Base-by-base conservation (phyloP, 2,888 invertebrate species). In the Steinernema scapterisci region DNA sequence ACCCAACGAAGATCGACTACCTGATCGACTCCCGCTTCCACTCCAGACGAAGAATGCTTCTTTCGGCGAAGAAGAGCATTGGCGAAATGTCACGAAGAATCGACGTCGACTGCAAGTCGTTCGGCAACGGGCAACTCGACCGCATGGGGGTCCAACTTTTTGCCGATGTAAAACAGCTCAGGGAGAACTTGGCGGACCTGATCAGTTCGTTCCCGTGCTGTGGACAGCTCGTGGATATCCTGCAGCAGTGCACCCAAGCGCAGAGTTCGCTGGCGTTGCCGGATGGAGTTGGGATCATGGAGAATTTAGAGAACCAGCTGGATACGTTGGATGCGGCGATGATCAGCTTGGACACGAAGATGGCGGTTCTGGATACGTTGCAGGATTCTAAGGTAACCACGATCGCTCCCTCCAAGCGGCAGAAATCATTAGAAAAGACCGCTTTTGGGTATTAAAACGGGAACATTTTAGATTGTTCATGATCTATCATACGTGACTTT, bases 321-420 rank as follows among this genome's bases (percentile, higher is more conserved):
- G 86, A 86, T 71, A 78, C 79, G 23, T 63, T 86, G 38, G 84
- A 86, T 51, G 85, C 85, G 44, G 79, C 81, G 77, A 77, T 79
- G 27, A 82, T 85, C 70, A 82, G 82, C 52, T 73, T 87, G 46
- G 79, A 83, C 77, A 84, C 86, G 23, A 86, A 86, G 73, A 82
- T 86, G 56, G 84, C 84, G 13, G 85, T 83, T 0, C 78, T 85
- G 45, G 84, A 85, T 73, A 80, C 80, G 11, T 70, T 86, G 46
- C 77, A 83, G 46, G 84, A 84, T 38, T 79, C 72, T 21, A 75
- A 77, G 56, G 77, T 77, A n/a, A n/a, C n/a, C n/a, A n/a, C n/a
- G n/a, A n/a, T n/a, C 3, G 16, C 19, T 73, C 48, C 16, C n/a
- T n/a, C n/a, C n/a, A n/a, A n/a, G n/a, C n/a, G n/a, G n/a, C n/a